Evolutionary conservation across 2,797 vertebrate genomes (phyloP), one percentile per base, ranked within the genome.

Genomic region (Toxotes lorentzi): DNA sequence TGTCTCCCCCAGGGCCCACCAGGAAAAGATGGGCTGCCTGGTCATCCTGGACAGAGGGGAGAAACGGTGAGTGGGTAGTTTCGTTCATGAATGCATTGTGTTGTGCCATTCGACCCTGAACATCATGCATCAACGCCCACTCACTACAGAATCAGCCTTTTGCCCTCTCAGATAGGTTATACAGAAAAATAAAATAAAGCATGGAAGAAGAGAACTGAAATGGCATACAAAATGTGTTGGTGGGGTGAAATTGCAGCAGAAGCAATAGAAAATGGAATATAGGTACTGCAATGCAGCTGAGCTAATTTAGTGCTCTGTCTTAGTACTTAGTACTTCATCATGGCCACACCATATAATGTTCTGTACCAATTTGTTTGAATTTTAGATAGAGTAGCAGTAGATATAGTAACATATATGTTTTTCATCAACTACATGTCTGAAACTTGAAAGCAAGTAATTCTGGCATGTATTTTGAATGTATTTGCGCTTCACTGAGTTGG

Each of bases 11-110:
- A 99, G 98, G 98, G 98, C 21, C 98, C 97, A 27, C 89, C 98
- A 84, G 98, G 98, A 51, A 99, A 99, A 87, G 98, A 99, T 0
- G 98, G 98, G 12, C 94, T 99, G 86, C 98, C 98, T 0, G 98
- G 98, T 61, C 98, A 99, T 73, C 98, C 98, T 7, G 98, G 98
- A 83, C 98, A 99, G 90, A 94, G 98, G 65, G 98, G 98, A 73
- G 98, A 99, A 86, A 99, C 98, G 30, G 98, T 99, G 93, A 97
- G 98, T 96, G 5, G 72, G 32, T 30, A 4, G 14, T 53, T 76
- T 76, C 14, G 3, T 34, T 65, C 50, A 41, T 41, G 54, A 69
- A 64, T 58, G 32, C 48, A 1, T 30, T n/a, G 12, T 43, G 48
- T 79, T 17, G 2, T 65, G 72, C 43, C 56, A 53, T 79, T 38